Base-by-base conservation (phyloP, 2,888 invertebrate genomes). In the Heliconius sara region DNA sequence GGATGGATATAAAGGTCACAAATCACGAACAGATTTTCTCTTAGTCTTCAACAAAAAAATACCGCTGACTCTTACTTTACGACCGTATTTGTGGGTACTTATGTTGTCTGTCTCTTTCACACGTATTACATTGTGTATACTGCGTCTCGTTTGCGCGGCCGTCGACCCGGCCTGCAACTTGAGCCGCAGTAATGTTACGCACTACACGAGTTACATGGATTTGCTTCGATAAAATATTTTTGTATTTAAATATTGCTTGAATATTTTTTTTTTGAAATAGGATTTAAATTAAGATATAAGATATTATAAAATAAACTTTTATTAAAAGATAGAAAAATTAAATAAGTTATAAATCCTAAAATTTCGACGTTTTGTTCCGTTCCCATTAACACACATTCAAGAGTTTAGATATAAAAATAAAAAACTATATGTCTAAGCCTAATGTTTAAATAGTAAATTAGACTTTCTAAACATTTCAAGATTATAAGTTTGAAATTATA, bases 11-110 rank as follows among this genome's bases (percentile, higher is more conserved):
- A 73, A 73, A 73, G 60, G 73, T 73, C 57, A 73, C 13, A 85
- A 87, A 86, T 86, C 84, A 84, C 81, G 85, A 86, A 82, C 83
- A 84, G 86, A 87, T 86, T 87, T 88, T 86, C 88, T 88, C 83
- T 80, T 85, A 87, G 85, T 84, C 83, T 85, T 85, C 86, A 86
- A 91, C 89, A 90, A 90, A 90, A 91, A 88, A 88, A 88, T 88
- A 73, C 73, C 60, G 85, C 85, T 87, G 87, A 88, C 88, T 91
- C 89, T 89, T 90, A 89, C 90, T 91, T 91, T 90, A 91, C 89
- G 88, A 87, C 86, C 90, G 90, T 89, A 91, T 90, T 91, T 88
- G 89, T 89, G 86, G 86, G 89, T 89, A 88, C 87, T 88, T 88
- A 86, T 79, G 80, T 79, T 79, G 7, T 77, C 76, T 81, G 60